Evolutionary conservation across 2,888 invertebrate species (phyloP), one percentile per base, ranked within the genome.

Genomic region (Cataglyphis albicans): DNA sequence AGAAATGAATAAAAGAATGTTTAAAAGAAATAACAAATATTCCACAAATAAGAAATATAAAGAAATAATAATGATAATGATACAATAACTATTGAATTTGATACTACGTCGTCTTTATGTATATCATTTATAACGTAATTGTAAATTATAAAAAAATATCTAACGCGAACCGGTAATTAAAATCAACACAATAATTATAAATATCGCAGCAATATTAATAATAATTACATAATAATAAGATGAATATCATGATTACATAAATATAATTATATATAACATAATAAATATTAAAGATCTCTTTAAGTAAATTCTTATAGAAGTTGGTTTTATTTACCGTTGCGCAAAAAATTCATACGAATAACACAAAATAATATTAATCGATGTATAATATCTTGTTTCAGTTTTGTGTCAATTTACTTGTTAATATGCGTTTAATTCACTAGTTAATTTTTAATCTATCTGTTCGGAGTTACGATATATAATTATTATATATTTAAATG

Each of bases 401-500:
- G 32, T 61, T 80, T 59, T 44, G 4, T 41, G 3, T 64, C 44
- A 74, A 74, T 68, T 78, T 68, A 78, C 15, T 59, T 70, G 18
- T 80, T 80, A 80, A 70, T 80, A 48, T 80, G 59, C 68, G 59
- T 80, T 78, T 80, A 80, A 80, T 70, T 35, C 78, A 48, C 48
- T 48, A 72, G 55, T 44, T 75, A 68, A 52, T 82, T 80, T 85
- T 80, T 76, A 65, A 70, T 59, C 10, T 84, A 12, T 83, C 55
- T 81, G 65, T 84, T 68, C 25, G 75, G 32, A 64, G 41, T 74
- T 55, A 57, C 64, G 55, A 81, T 72, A 52, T 52, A 52, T 52
- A 72, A 83, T 85, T 70, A 75, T 75, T 72, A 80, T 90, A 81
- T 74, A 88, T 87, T 82, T 87, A 87, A 90, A 91, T 84, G 85